These are phyloP conservation scores for Agriopis leucophaearia DNA, from an alignment of 2,888 invertebrate species.

Conservation along the genomic window DNA sequence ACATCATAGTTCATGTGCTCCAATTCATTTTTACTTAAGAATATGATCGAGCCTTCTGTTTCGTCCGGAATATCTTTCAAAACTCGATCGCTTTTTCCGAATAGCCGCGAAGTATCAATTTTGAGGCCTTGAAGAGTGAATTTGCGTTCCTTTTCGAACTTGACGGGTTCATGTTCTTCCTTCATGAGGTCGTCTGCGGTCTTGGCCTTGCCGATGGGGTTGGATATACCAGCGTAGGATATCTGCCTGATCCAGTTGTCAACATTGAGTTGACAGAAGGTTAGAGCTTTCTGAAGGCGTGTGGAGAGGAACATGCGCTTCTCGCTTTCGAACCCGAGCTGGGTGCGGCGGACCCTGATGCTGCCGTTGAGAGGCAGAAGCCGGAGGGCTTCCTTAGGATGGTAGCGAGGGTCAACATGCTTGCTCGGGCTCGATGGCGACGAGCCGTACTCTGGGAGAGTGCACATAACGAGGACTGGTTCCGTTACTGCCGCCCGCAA, in stretches of 20 bases:
- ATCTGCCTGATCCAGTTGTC: slow-evolving; percentile 89
- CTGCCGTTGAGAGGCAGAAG: slow-evolving; percentile 77
- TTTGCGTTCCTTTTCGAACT: slow-evolving; percentile 83
- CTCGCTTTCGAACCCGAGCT: slow-evolving; percentile 88
- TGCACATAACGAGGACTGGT: slow-evolving; percentile 89
- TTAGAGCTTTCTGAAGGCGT: slow-evolving; percentile 88
- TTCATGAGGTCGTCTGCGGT: slow-evolving; percentile 85
- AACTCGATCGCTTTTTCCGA: slow-evolving; percentile 83
- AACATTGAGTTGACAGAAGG: slow-evolving; percentile 88
- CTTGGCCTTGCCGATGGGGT: slow-evolving; percentile 75
- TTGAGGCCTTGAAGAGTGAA: slow-evolving; percentile 83
- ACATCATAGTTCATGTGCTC: slow-evolving; percentile 87
- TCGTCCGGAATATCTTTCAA: slow-evolving; percentile 86
- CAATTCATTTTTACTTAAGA: slow-evolving; percentile 88
- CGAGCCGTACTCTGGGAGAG: slow-evolving; percentile 84
- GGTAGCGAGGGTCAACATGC: slow-evolving; percentile 84
- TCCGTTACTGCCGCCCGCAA: slow-evolving; percentile 88
- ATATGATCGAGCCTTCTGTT: slow-evolving; percentile 89
- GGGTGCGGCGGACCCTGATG: slow-evolving; percentile 82
- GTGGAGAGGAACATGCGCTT: slow-evolving; percentile 88
- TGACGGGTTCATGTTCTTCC: slow-evolving; percentile 82
- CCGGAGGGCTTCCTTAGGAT: slow-evolving; percentile 84
- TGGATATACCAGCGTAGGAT: slow-evolving; percentile 71
- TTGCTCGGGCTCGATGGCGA: slow-evolving; percentile 79
- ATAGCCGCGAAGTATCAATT: slow-evolving; percentile 80